phyloP scores from a whole-genome alignment of 2,113 vertebrate genomes.

The Tragelaphus buxtoni region DNA sequence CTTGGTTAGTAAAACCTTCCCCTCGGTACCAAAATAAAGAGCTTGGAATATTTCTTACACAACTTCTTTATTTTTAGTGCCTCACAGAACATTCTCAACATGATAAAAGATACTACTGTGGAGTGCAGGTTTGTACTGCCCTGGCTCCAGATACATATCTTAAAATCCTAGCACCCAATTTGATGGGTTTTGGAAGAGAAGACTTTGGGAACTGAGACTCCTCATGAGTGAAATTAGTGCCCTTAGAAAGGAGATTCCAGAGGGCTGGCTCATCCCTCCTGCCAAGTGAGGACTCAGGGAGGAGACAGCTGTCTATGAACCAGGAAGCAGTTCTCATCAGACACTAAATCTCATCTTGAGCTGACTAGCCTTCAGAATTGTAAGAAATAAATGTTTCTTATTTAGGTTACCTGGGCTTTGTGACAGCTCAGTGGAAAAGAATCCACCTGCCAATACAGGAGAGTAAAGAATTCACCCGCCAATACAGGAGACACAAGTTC shows the following conservation, averaged over 20 bases:
- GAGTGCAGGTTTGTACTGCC: not conserved
- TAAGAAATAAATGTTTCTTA: not conserved
- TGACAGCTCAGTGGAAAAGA: fast-evolving
- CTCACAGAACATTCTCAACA: not conserved
- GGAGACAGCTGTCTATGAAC: not conserved
- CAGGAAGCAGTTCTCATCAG: not conserved
- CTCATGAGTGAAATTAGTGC: not conserved
- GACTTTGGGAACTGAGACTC: not conserved
- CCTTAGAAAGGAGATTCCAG: not conserved
- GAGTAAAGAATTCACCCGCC: not conserved
- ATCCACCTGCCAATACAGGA: not conserved
- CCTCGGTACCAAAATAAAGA: not conserved
- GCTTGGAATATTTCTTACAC: not conserved
- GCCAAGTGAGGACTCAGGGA: not conserved
- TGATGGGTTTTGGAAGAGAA: not conserved
- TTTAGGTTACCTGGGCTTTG: not conserved
- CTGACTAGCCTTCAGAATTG: not conserved
- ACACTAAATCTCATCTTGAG: not conserved
- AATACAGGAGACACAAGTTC: not conserved
- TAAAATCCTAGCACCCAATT: not conserved
- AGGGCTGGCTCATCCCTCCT: not conserved
- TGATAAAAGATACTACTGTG: not conserved
- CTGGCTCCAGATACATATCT: not conserved
- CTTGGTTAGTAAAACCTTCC: not conserved
- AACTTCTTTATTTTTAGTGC: not conserved